phyloP scores from a whole-genome alignment of 2,888 invertebrate species.

The Pristionchus entomophagus region DNA sequence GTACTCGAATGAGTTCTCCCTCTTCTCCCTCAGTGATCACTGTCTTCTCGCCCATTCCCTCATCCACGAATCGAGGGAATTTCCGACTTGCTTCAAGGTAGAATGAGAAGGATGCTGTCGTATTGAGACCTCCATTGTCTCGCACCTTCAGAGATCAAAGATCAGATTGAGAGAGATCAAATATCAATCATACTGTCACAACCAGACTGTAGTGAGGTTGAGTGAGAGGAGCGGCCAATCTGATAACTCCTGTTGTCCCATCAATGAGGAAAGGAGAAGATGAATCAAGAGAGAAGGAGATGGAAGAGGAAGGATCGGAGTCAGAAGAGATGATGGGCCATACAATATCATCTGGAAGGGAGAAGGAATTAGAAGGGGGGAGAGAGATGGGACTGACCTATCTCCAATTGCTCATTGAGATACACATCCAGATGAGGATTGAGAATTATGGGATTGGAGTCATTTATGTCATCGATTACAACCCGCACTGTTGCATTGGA shows the following conservation, averaged over 20 bases:
- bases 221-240: conserved; percentile 31
- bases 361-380: neutral
- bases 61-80: conserved; percentile 50
- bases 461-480: conserved; percentile 92
- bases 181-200: conserved; percentile 5
- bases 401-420: conserved; percentile 49
- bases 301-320: conserved; percentile 49
- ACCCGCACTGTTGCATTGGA: conserved; percentile 93
- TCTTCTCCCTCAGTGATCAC: conserved; percentile 32
- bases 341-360: conserved; percentile 50
- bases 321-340: conserved; percentile 58
- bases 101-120: conserved; percentile 55
- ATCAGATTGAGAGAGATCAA: neutral
- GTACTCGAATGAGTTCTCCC: neutral
- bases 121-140: conserved; percentile 52
- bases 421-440: conserved; percentile 60
- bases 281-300: conserved; percentile 20
- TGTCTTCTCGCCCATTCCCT: neutral
- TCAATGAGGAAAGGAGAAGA: conserved; percentile 34
- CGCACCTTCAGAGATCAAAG: conserved; percentile 39
- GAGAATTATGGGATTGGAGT: conserved; percentile 86
- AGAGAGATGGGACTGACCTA: neutral
- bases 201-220: conserved; percentile 28
- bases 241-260: neutral
- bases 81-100: conserved; percentile 51